Percentiles rank a stretch among this genome's conserved stretches.
phyloP scores from a whole-genome alignment of 2,888 invertebrate genomes.

The Cremastobaeus sp. region DNA sequence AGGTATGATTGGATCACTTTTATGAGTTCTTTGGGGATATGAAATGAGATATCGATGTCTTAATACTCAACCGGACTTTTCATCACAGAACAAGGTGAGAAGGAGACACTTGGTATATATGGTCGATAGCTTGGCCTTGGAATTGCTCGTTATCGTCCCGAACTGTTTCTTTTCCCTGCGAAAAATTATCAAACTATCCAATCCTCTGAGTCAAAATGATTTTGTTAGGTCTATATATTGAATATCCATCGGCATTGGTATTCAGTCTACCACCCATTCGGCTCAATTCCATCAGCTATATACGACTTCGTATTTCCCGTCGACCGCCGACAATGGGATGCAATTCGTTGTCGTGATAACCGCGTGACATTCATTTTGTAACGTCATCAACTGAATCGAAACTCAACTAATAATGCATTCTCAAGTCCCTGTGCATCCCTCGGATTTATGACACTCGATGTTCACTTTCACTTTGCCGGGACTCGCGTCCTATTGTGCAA shows the following conservation, averaged over 20 bases:
- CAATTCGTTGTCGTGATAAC: constrained; percentile 59
- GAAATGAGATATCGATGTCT: constrained; percentile 70
- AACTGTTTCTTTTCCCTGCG: constrained; percentile 2
- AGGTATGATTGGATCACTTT: constrained; percentile 80
- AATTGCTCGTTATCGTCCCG: constrained; percentile 26
- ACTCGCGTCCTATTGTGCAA: constrained; percentile 9
- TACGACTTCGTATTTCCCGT: constrained; percentile 57
- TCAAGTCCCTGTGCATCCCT: constrained; percentile 15
- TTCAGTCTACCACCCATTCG: constrained; percentile 52
- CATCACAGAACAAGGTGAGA: constrained; percentile 22
- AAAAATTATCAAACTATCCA: constrained; percentile 36
- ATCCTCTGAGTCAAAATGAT: constrained; percentile 50
- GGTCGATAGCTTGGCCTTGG: constrained; percentile 27
- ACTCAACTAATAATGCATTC: constrained; percentile 55
- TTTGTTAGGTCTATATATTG: constrained; percentile 54
- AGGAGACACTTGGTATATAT: constrained; percentile 37
- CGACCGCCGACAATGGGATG: constrained; percentile 55
- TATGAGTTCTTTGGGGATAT: constrained; percentile 79
- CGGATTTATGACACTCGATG: constrained; percentile 34
- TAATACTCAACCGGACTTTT: constrained; percentile 42
- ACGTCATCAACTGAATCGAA: constrained; percentile 58
- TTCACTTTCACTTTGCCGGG: constrained; percentile 25
- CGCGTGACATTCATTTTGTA: constrained; percentile 59
- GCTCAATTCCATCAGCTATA: constrained; percentile 59
- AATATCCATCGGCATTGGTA: constrained; percentile 54